Percentiles rank a stretch among this genome's conserved stretches.
Evolutionary conservation across 2,797 vertebrate genomes (phyloP).

Genomic region (Lycodopsis pacificus): DNA sequence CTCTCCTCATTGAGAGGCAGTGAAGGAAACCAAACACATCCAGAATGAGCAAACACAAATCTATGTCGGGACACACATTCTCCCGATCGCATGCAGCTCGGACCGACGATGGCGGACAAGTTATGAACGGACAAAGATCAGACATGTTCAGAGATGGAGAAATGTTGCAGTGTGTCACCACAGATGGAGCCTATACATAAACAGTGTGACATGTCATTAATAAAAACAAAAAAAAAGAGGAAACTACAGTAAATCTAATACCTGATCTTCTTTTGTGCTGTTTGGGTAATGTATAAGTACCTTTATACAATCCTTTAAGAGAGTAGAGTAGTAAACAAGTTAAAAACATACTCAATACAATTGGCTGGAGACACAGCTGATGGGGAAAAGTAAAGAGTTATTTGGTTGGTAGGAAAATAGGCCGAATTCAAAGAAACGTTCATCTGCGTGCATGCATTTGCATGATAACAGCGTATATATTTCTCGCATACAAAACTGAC

Average conservation of each 20-base stretch:
- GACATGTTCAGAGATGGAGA: constrained; percentile 77
- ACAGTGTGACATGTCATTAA: constrained; percentile 69
- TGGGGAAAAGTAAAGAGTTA: constrained; percentile 21
- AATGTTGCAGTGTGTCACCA: constrained; percentile 80
- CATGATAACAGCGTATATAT: constrained; percentile 6
- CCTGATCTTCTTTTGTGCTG: constrained; percentile 90
- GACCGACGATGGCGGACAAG: constrained; percentile 70
- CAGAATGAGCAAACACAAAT: constrained; percentile 82
- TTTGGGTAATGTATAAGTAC: constrained; percentile 89
- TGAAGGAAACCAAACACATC: constrained; percentile 60
- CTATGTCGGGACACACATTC: constrained; percentile 79
- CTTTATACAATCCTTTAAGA: constrained; percentile 88
- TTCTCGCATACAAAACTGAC: constrained; percentile 14
- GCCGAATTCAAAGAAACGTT: constrained; percentile 15
- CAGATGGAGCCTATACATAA: constrained; percentile 71
- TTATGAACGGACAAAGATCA: constrained; percentile 64
- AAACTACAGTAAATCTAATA: constrained; percentile 80
- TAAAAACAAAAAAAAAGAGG: not conserved
- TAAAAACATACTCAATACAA: constrained; percentile 76
- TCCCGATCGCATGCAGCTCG: constrained; percentile 80
- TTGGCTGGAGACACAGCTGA: constrained; percentile 36
- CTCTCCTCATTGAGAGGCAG: constrained; percentile 64
- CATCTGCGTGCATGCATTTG: constrained; percentile 18
- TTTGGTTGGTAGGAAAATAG: constrained; percentile 14
- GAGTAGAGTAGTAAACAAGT: constrained; percentile 84